Evolutionary conservation across 2,797 vertebrate genomes (phyloP).

Genomic region (Salmo trutta): DNA sequence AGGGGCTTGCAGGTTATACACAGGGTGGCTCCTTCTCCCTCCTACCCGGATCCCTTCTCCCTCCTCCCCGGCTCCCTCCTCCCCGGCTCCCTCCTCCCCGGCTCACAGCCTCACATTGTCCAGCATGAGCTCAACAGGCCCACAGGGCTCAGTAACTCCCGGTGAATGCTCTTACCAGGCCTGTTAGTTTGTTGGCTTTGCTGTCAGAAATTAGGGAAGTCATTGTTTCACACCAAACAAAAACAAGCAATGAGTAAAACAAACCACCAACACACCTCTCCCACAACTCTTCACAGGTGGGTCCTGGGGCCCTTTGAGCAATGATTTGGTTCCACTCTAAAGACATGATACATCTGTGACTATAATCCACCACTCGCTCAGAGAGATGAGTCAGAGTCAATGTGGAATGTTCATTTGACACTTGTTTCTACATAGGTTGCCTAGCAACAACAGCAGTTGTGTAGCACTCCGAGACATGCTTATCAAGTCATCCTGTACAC

Average conservation of each 20-base stretch:
- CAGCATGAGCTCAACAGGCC: background rate
- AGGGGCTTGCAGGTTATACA: conserved; percentile 43
- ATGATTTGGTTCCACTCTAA: conserved; percentile 7
- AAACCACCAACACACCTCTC: conserved; percentile 26
- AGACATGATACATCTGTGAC: conserved; percentile 54
- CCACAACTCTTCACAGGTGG: conserved; percentile 16
- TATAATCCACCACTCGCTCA: conserved; percentile 21
- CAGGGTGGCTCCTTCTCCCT: conserved; percentile 31
- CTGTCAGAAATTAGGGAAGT: conserved; percentile 6
- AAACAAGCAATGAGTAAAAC: background rate
- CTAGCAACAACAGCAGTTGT: conserved; percentile 34
- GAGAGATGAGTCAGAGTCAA: conserved; percentile 62
- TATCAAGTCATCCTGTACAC: conserved; percentile 29
- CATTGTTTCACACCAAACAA: conserved; percentile 11
- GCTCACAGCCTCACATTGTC: background rate
- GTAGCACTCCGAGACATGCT: background rate
- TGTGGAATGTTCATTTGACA: conserved; percentile 40
- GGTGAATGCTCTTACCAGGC: background rate
- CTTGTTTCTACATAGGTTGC: conserved; percentile 16
- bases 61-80: no score
- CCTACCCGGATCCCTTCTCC: background rate
- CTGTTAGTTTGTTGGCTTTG: background rate
- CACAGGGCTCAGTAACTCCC: background rate
- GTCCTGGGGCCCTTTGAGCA: no score
- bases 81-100: background rate